These are phyloP conservation scores for Myotis planiceps DNA, from an alignment of 2,797 vertebrate genomes.

Conservation along the genomic window DNA sequence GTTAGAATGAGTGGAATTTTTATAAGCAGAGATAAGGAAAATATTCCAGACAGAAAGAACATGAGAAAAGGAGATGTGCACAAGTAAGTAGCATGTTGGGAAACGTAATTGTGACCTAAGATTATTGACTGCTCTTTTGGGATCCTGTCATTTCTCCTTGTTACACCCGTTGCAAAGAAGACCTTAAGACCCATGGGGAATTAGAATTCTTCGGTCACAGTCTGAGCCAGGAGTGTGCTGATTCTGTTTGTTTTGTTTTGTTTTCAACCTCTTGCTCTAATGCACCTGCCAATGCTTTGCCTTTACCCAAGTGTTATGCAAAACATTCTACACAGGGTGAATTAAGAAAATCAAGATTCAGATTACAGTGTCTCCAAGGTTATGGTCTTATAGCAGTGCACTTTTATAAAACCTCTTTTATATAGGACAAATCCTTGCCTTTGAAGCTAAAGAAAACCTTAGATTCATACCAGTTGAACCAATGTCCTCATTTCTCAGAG, in stretches of 20 bases:
- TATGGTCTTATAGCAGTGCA: background rate
- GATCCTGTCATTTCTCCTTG: background rate
- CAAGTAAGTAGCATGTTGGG: background rate
- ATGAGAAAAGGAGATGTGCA: background rate
- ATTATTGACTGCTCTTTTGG: background rate
- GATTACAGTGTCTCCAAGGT: background rate
- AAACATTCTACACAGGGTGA: background rate
- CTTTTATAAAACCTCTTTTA: background rate
- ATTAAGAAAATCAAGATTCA: background rate
- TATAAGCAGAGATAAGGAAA: background rate
- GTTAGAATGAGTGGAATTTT: background rate
- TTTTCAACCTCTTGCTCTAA: background rate
- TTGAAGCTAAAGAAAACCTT: slow-evolving; percentile 16
- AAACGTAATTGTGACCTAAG: background rate
- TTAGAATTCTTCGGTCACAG: background rate
- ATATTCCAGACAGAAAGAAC: background rate
- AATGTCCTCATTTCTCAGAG: background rate
- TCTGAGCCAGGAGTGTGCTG: background rate
- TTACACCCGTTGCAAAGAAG: background rate
- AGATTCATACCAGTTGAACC: background rate
- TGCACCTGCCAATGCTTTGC: background rate
- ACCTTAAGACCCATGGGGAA: background rate
- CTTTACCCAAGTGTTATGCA: background rate
- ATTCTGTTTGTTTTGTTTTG: background rate
- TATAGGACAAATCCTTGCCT: background rate